Base-by-base conservation (phyloP, 92 coral and sea anemone species). In the Epizoanthus scotinus region DNA sequence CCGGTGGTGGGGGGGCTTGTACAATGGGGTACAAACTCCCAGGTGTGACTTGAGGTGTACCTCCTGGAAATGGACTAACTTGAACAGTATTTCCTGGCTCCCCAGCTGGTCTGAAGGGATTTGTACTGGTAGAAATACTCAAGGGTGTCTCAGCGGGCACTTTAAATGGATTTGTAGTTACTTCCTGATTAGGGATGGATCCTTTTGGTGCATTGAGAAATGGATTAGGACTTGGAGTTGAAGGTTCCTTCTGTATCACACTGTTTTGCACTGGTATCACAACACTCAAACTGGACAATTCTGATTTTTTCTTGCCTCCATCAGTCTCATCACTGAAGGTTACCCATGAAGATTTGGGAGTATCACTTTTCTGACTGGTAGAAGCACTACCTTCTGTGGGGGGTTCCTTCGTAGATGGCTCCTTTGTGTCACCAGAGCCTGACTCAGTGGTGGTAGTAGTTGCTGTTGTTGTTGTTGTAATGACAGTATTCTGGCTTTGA, bases 151-250 rank as follows among this genome's bases (percentile, higher is more conserved):
- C 81, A 20, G 85, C 59, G 0, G 85, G 69, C 27, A 84, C 86
- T 52, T 88, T 87, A 27, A 90, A 93, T 15, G 91, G 87, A 62
- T 84, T 82, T 20, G 79, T 63, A 22, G 55, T 53, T 15, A 38
- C n/a, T 42, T 82, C 67, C 22, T 63, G 87, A 20, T 68, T 71
- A 6, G 90, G 50, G 1, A 64, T 55, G 5, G 83, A 64, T 67
- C 77, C 84, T 79, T 81, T 81, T 13, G 91, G 91, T 61, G 86
- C 85, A 79, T 75, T 79, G 2, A 63, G 53, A 61, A 93, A 93
- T 71, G 97, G 97, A 70, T 93, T 93, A 3, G 97, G 97, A 64
- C 94, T 93, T 13, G 97, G 87, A 2, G 90, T 78, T 36, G 84
- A 66, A 52, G 92, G 81, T n/a, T 29, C 81, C 21, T 36, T 22